Evolutionary conservation across 1,140 invertebrate species (phyloP).

Genomic region (Pseudoatta argentina): DNA sequence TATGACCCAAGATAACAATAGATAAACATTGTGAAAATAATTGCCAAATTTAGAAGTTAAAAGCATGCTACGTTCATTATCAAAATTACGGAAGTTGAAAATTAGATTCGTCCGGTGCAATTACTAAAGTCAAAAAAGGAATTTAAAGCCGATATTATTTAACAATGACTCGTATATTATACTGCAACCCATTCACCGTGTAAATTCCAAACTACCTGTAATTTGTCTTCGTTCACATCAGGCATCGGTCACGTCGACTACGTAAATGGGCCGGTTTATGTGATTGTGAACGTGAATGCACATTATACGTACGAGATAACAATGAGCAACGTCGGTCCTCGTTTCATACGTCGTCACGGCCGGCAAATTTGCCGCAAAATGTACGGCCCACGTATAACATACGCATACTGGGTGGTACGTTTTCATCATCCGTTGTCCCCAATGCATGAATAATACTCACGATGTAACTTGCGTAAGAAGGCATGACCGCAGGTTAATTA

Average conservation of each 20-base stretch:
- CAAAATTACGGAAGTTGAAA: neutral
- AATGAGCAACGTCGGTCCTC: conserved; percentile 14
- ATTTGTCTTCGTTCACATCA: conserved; percentile 23
- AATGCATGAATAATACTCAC: conserved; percentile 72
- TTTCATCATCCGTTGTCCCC: conserved; percentile 66
- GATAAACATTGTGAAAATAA: neutral
- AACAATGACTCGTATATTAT: neutral
- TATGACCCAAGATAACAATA: neutral
- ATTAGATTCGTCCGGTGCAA: neutral
- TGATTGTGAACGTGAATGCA: neutral
- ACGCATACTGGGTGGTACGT: conserved; percentile 60
- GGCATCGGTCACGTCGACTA: neutral
- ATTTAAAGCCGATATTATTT: neutral
- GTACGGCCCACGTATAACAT: conserved; percentile 35
- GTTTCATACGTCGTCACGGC: conserved; percentile 29
- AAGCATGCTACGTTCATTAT: neutral
- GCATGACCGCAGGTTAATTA: conserved; percentile 48
- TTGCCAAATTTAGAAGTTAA: neutral
- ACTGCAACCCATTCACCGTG: neutral
- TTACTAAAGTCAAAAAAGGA: neutral
- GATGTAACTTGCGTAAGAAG: conserved; percentile 68
- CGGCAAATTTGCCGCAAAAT: conserved; percentile 47
- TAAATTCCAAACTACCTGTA: conserved; percentile 17
- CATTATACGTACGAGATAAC: conserved; percentile 37
- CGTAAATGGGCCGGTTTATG: conserved; percentile 3